Evolutionary conservation across 2,888 invertebrate genomes (phyloP).

Genomic region (Hyalella azteca): DNA sequence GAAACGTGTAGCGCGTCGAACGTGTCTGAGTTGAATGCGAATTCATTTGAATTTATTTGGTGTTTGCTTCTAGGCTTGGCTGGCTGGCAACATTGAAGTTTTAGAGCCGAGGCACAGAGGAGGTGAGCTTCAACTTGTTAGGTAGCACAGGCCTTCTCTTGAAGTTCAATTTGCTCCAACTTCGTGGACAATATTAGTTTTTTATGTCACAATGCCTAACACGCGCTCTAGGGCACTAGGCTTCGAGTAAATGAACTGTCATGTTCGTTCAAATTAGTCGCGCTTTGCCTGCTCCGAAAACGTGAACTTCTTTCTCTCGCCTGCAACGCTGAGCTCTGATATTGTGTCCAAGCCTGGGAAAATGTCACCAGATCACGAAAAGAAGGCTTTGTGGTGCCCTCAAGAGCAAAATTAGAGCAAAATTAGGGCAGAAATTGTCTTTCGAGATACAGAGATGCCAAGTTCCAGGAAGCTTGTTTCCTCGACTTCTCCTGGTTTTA

Average conservation of each 20-base stretch:
- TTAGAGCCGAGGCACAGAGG: conserved; percentile 7
- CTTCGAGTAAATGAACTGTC: conserved; percentile 35
- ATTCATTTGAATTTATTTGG: conserved; percentile 37
- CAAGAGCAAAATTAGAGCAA: background rate
- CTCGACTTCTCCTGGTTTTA: too few relatives aligned
- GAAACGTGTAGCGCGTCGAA: conserved; percentile 35
- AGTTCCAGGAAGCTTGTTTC: conserved; percentile 1
- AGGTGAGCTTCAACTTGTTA: conserved; percentile 10
- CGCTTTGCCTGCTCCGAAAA: conserved; percentile 20
- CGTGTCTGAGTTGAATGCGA: conserved; percentile 33
- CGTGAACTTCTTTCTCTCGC: background rate
- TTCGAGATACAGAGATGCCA: conserved; percentile 14
- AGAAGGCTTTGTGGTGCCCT: conserved; percentile 1
- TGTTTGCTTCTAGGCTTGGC: conserved; percentile 7
- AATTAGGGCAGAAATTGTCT: conserved; percentile 18
- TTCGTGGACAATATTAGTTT: conserved; percentile 18
- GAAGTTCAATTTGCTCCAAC: conserved; percentile 30
- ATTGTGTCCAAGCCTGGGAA: conserved; percentile 3
- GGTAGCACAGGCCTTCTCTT: conserved; percentile 1
- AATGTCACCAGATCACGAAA: conserved; percentile 16
- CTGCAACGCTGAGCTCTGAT: conserved; percentile 8
- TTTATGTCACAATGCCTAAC: conserved; percentile 24
- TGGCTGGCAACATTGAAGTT: background rate
- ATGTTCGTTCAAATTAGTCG: conserved; percentile 35
- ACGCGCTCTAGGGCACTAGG: background rate